Conservation (phyloP, 2,888 invertebrate species). For the Yponomeuta plumbellus region DNA sequence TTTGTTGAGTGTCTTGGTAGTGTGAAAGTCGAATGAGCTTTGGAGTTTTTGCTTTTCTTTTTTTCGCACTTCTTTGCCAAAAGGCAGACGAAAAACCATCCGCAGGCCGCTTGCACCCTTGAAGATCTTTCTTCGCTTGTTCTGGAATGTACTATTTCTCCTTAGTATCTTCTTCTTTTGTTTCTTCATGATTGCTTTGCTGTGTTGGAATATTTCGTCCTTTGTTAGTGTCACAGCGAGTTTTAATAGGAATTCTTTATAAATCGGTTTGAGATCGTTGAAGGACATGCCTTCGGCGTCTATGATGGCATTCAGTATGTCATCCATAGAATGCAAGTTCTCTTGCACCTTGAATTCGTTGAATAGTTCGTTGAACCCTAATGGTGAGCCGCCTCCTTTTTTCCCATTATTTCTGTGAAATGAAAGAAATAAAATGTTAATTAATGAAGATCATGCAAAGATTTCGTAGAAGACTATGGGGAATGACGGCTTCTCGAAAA, state of each 20-base stretch:
- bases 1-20: conserved; percentile 33
- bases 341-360: conserved; percentile 92
- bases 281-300: conserved; percentile 95
- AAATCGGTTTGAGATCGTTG: conserved; percentile 93
- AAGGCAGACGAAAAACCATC: conserved; percentile 79
- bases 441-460: not conserved
- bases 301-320: conserved; percentile 91
- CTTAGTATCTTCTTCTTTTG: conserved; percentile 83
- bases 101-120: conserved; percentile 78
- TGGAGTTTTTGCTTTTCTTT: conserved; percentile 46
- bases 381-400: conserved; percentile 84
- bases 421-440: not conserved
- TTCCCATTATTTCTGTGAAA: conserved; percentile 78
- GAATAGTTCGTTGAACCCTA: conserved; percentile 91
- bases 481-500: not conserved
- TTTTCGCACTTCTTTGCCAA: conserved; percentile 61
- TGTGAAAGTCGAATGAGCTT: conserved; percentile 41
- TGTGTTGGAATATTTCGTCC: conserved; percentile 92
- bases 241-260: conserved; percentile 92
- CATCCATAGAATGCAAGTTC: conserved; percentile 91
- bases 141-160: conserved; percentile 73
- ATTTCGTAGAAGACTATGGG: not conserved
- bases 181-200: conserved; percentile 91
- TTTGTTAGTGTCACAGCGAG: conserved; percentile 92
- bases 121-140: conserved; percentile 76